Evolutionary conservation across 1,140 invertebrate genomes (phyloP).

Genomic region (Phortica variegata): DNA sequence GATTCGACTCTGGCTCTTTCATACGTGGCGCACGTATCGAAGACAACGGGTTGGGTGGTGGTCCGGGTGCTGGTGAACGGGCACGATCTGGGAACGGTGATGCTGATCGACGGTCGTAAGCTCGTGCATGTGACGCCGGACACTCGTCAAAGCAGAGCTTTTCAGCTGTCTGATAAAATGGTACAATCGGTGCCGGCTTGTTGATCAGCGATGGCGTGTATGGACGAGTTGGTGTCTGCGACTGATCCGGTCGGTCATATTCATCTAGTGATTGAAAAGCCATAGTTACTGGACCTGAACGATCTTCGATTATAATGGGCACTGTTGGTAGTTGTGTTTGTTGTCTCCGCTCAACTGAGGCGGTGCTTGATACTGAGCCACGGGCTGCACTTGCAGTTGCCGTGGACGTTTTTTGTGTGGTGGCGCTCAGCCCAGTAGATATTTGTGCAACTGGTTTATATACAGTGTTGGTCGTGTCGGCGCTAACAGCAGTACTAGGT

Average conservation of each 20-base stretch:
- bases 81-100: constrained; percentile 63
- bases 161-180: constrained; percentile 64
- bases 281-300: constrained; percentile 54
- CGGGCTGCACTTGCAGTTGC: constrained; percentile 18
- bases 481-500: constrained; percentile 4
- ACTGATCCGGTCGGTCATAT: constrained; percentile 57
- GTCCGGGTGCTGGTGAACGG: constrained; percentile 63
- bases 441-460: constrained; percentile 44
- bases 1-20: constrained; percentile 53
- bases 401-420: background rate
- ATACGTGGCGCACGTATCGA: constrained; percentile 61
- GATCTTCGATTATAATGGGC: constrained; percentile 45
- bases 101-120: constrained; percentile 59
- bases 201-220: constrained; percentile 66
- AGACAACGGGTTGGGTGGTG: constrained; percentile 63
- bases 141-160: constrained; percentile 65
- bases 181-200: constrained; percentile 66
- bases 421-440: constrained; percentile 6
- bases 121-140: constrained; percentile 59
- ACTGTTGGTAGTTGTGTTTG: constrained; percentile 33
- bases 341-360: background rate
- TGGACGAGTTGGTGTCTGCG: constrained; percentile 56
- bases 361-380: constrained; percentile 9
- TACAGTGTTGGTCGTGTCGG: constrained; percentile 24
- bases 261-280: constrained; percentile 65